Evolutionary conservation across 2,888 invertebrate species (phyloP), one percentile per base, ranked within the genome.

Genomic region (Tortricodes alternella): DNA sequence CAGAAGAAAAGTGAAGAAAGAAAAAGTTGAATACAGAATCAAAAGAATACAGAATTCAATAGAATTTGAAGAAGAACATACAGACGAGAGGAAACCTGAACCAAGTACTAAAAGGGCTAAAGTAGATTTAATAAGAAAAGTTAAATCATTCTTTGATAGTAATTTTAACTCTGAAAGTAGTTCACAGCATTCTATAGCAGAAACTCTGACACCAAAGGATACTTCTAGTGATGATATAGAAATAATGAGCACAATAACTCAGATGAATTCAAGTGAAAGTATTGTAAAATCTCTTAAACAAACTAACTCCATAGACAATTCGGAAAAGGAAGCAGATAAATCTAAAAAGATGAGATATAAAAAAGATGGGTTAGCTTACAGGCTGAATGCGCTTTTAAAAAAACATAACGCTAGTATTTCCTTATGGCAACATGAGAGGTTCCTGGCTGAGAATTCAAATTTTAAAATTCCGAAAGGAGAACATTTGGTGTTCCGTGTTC

Each of bases 361-460:
- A 71, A 92, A 89, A 63, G 85, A 85, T 62, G 91, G 92, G 1
- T 59, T 92, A 24, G 89, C 91, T 19, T 71, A 75, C 59, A 76
- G 90, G 29, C 66, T 92, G 15, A 80, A 85, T 63, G 72, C 65
- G 32, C 69, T 91, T 8, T 62, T 92, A 59, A 87, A 85, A 73
- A 88, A 89, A 70, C 89, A 90, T 69, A 86, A 77, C 52, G 81
- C 87, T 0, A 82, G 76, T 59, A 59, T 87, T 49, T 85, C 85
- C 23, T 76, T 92, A 49, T 92, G 92, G 92, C 84, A 91, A 71
- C 92, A 93, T 65, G 92, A 93, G 69, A 73, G 79, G 56, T 92
- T 79, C 73, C 72, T 91, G 60, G 91, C 90, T 1, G 79, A 73
- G 62, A 83, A 80, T 67, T 83, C 89, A 7, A 84, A 79, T 62